Conservation (phyloP, 2,113 vertebrate species). For the Pipa parva region DNA sequence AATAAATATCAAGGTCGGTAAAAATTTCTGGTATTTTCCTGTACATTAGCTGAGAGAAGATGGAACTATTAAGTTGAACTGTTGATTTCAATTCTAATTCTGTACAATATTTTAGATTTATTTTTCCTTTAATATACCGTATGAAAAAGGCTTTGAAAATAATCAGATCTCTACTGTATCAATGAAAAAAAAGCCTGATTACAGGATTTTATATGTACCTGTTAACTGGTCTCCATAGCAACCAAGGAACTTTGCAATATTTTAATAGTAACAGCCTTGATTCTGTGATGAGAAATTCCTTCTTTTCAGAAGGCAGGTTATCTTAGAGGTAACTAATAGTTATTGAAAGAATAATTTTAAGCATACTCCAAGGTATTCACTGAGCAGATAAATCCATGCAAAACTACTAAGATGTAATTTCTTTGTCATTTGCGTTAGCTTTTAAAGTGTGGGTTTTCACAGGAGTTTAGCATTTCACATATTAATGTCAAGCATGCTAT, state of each 20-base stretch:
- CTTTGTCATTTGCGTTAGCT: background rate
- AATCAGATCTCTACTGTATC: background rate
- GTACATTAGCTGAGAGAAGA: too few relatives aligned
- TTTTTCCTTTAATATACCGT: background rate
- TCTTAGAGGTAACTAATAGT: constrained; percentile 13
- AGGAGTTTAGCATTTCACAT: background rate
- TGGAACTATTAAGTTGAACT: background rate
- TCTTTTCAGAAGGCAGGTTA: background rate
- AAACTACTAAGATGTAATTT: background rate
- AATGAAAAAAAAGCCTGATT: constrained; percentile 4
- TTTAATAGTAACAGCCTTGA: background rate
- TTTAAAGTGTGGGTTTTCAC: background rate
- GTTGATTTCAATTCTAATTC: background rate
- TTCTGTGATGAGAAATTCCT: background rate
- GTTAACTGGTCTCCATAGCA: background rate
- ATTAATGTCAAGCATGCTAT: background rate
- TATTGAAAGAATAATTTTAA: background rate
- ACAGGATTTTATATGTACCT: constrained; percentile 14
- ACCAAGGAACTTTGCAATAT: constrained; percentile 1
- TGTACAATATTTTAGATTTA: background rate
- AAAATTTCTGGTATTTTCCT: too few relatives aligned
- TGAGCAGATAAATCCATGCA: background rate
- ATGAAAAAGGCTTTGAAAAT: constrained; percentile 4
- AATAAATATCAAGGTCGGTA: too few relatives aligned
- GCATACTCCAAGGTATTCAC: background rate